Base-by-base conservation (phyloP, 2,888 invertebrate species). In the Tenthredo distinguenda region DNA sequence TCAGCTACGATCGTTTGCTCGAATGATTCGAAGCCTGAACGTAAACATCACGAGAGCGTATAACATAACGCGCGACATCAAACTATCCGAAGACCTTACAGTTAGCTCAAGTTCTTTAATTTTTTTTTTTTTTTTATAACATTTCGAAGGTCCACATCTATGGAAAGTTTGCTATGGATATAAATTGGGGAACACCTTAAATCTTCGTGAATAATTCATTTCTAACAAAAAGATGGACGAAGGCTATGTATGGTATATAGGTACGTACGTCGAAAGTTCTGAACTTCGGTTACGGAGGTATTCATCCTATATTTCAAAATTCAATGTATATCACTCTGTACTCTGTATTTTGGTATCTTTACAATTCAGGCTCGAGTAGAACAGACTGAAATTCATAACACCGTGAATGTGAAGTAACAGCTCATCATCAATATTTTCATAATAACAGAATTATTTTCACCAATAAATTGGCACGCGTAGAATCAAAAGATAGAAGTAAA, bases 151-250 rank as follows among this genome's bases (percentile, higher is more conserved):
- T 62, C 21, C 62, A 26, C 62, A 26, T 18, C 6, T 7, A 55
- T 55, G 1, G 7, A 55, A 55, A 55, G 55, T 55, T 55, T 55
- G 6, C n/a, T 55, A n/a, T 55, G 18, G 55, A 55, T 55, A 55
- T 68, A 68, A 12, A 34, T 34, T 68, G 31, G 18, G 18, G 0
- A 68, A 68, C 34, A 68, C 15, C 65, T 68, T 18, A 6, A 5
- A 68, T 12, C 68, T 68, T 68, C 31, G 18, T 34, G 68, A 68
- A 68, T 68, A 34, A 68, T 34, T 68, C 15, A 68, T 68, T 68
- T 68, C 18, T 18, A 34, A 68, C 34, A 15, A 34, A 68, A 68
- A 68, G 15, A 34, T 68, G 12, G 15, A 68, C 31, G 34, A 34
- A 68, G 26, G 18, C 68, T 12, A 18, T 34, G 18, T n/a, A n/a